phyloP scores from a whole-genome alignment of 1,140 invertebrate genomes.

The Heterodera schachtii region DNA sequence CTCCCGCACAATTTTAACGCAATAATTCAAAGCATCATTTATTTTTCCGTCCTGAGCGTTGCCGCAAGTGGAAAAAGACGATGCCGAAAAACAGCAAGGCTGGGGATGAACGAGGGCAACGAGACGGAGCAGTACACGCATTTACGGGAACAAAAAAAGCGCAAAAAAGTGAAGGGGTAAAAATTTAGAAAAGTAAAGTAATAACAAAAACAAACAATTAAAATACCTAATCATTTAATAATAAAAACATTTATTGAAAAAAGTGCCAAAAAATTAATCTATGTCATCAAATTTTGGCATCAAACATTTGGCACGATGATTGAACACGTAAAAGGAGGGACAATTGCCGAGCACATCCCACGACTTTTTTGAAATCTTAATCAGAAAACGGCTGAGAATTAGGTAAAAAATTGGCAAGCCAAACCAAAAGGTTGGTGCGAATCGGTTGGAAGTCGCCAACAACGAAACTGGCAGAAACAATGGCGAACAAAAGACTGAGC shows the following conservation, averaged over 20 bases:
- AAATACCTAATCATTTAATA: background rate
- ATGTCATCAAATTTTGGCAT: conserved; percentile 46
- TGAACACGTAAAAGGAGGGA: conserved; percentile 55
- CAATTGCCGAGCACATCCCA: conserved; percentile 54
- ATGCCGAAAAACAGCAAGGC: background rate
- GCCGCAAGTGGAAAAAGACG: background rate
- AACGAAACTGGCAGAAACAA: conserved; percentile 44
- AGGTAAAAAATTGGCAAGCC: conserved; percentile 12
- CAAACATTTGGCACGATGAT: conserved; percentile 55
- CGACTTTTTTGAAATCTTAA: conserved; percentile 44
- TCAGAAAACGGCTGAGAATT: background rate
- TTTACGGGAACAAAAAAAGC: background rate
- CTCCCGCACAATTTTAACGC: conserved; percentile 44
- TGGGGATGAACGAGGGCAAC: background rate
- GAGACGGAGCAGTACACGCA: background rate
- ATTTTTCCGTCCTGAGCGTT: background rate
- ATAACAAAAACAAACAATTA: conserved; percentile 2
- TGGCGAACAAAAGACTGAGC: conserved; percentile 42
- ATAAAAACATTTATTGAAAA: no score
- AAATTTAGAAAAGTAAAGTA: conserved; percentile 3
- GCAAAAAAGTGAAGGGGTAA: background rate
- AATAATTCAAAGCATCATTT: conserved; percentile 42
- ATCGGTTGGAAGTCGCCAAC: conserved; percentile 57
- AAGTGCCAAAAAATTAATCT: conserved; percentile 14
- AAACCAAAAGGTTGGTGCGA: conserved; percentile 47